Evolutionary conservation across 1,140 invertebrate genomes (phyloP), one percentile per base, ranked within the genome.

Genomic region (Battus philenor): DNA sequence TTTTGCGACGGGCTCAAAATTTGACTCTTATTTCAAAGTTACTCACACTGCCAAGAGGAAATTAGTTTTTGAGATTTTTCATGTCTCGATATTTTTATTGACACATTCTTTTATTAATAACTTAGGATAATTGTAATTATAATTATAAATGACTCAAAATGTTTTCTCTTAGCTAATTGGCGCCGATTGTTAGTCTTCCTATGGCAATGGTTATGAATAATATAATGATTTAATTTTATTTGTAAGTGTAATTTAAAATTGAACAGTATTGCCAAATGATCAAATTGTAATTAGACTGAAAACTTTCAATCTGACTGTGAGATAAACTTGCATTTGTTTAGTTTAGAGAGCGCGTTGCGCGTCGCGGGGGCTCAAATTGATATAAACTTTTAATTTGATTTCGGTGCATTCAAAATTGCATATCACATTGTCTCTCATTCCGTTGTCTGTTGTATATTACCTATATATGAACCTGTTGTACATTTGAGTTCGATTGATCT

Each of bases 191-290:
- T 70, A 72, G 76, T 83, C 79, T 83, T 83, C 76, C 76, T 78
- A 67, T 57, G 67, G 63, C 72, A 44, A 54, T 49, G 49, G 69
- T 63, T 62, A 67, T 51, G 61, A 62, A 56, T 64, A 60, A 70
- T 68, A 50, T 58, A 66, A 69, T 67, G 54, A 33, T 75, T 69
- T 59, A 65, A 54, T 74, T 74, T 64, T 63, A 56, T 74, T 74
- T 64, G 67, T 78, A 78, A 65, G 54, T 65, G 44, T 62, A 59
- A 53, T 52, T 50, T 63, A 53, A 71, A 79, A 57, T 74, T 66
- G 52, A 80, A 78, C 71, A 77, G 64, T 80, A 82, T 84, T 84
- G 80, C 80, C 80, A 84, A 84, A 84, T 84, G 68, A 84, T 79
- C 73, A 78, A 66, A 79, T 68, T 68, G 56, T 70, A 61, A 70